Evolutionary conservation across 2,113 vertebrate species (phyloP), one percentile per base, ranked within the genome.

Genomic region (Halcyon senegalensis): DNA sequence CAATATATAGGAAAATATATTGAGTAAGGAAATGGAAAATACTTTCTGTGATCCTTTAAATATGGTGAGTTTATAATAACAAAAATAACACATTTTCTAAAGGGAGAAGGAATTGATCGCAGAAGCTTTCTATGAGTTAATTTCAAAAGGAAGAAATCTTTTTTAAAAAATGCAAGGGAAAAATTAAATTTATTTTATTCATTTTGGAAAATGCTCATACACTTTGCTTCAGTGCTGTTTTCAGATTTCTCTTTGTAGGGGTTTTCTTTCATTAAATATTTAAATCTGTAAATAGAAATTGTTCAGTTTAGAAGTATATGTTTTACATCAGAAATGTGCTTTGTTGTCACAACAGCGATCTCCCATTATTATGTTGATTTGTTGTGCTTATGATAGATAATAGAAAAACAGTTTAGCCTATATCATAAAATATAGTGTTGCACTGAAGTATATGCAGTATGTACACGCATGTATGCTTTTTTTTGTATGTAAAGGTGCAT

Each of bases 201-300:
- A n/a, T 89, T 95, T 80, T 91, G 88, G 73, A 82, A 92, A 94
- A 63, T 81, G 63, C 64, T 89, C 13, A 18, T 1, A 1, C 86
- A 75, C 84, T 96, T 96, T 94, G 53, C 74, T 93, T 96, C 77
- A 80, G 46, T 94, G 50, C 60, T 87, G 28, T 79, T 96, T 96
- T 92, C 58, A 76, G 39, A 68, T 94, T 96, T 95, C 41, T 90
- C 16, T 20, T 67, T 83, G 51, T 78, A 51, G 76, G 60, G 37
- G 59, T 92, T 91, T 95, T 91, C 41, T 95, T 89, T 93, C 44
- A 69, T 80, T 89, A 95, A 96, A 53, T 60, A 67, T 80, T 97
- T 95, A 93, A 85, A 67, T 79, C 25, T 1, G 8, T 55, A 53
- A 84, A 68, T 86, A 87, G 62, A 96, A 97, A 73, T 55, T 51